Evolutionary conservation across 2,888 invertebrate species (phyloP).

Genomic region (Drosophila robusta): DNA sequence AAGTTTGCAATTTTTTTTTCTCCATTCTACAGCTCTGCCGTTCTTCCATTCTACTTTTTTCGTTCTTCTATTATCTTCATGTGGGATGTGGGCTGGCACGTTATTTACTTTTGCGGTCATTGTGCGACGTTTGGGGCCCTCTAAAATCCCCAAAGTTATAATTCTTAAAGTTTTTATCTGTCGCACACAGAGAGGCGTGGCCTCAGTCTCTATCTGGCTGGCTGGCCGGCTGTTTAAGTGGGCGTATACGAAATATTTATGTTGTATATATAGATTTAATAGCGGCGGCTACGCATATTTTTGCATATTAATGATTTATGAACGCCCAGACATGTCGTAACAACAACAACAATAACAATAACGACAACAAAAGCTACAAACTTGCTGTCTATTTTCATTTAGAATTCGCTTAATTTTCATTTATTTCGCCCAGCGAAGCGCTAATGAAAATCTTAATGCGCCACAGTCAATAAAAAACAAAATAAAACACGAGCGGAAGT

Average conservation of each 20-base stretch:
- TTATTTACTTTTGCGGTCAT: slow-evolving; percentile 80
- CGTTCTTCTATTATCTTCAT: slow-evolving; percentile 8
- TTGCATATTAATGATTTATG: slow-evolving; percentile 76
- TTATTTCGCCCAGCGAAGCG: slow-evolving; percentile 36
- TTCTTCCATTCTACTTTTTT: background rate
- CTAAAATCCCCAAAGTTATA: slow-evolving; percentile 77
- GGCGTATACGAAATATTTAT: slow-evolving; percentile 71
- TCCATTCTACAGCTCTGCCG: slow-evolving; percentile 3
- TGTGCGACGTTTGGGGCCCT: slow-evolving; percentile 57
- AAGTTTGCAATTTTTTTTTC: slow-evolving; percentile 50
- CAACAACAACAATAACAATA: slow-evolving; percentile 17
- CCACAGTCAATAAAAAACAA: slow-evolving; percentile 36
- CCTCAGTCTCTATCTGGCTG: background rate
- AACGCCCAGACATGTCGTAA: slow-evolving; percentile 49
- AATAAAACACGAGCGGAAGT: no score
- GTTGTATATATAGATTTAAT: slow-evolving; percentile 38
- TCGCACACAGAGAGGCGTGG: slow-evolving; percentile 12
- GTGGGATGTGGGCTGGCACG: slow-evolving; percentile 40
- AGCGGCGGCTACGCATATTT: slow-evolving; percentile 27
- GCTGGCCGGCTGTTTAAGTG: slow-evolving; percentile 54
- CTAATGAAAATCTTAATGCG: slow-evolving; percentile 68
- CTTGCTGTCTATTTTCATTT: slow-evolving; percentile 71
- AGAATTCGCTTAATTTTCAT: slow-evolving; percentile 69
- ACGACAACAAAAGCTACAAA: slow-evolving; percentile 25
- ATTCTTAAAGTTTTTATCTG: slow-evolving; percentile 79